Evolutionary conservation across 2,797 vertebrate species (phyloP).

Genomic region (Sus cebifrons): DNA sequence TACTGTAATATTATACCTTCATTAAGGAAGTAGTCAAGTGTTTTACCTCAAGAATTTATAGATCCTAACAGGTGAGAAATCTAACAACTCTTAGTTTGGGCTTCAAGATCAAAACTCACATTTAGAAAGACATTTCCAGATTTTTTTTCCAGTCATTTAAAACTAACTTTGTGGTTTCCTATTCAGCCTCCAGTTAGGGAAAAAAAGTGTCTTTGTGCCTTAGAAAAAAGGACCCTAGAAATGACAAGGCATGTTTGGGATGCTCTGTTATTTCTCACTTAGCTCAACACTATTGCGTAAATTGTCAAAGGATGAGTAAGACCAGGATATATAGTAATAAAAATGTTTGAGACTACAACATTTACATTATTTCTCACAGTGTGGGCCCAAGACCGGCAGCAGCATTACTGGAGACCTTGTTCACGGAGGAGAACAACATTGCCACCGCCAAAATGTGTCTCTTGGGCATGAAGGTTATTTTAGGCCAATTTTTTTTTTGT

Average conservation of each 20-base stretch:
- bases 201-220: background rate
- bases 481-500: background rate
- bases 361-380: background rate
- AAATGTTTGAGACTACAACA: background rate
- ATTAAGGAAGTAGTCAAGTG: background rate
- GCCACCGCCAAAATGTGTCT: background rate
- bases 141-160: background rate
- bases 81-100: conserved; percentile 15
- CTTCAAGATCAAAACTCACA: conserved; percentile 18
- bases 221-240: background rate
- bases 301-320: background rate
- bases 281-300: background rate
- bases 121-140: background rate
- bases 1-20: background rate
- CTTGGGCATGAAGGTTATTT: background rate
- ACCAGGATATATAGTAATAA: background rate
- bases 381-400: background rate
- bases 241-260: background rate
- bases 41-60: background rate
- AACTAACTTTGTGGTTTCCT: conserved; percentile 44
- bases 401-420: background rate
- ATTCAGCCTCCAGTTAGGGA: background rate
- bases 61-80: background rate
- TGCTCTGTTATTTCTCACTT: background rate
- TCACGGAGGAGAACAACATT: background rate